Conservation (phyloP, 2,888 invertebrate species). For the Cryptocephalus primarius region DNA sequence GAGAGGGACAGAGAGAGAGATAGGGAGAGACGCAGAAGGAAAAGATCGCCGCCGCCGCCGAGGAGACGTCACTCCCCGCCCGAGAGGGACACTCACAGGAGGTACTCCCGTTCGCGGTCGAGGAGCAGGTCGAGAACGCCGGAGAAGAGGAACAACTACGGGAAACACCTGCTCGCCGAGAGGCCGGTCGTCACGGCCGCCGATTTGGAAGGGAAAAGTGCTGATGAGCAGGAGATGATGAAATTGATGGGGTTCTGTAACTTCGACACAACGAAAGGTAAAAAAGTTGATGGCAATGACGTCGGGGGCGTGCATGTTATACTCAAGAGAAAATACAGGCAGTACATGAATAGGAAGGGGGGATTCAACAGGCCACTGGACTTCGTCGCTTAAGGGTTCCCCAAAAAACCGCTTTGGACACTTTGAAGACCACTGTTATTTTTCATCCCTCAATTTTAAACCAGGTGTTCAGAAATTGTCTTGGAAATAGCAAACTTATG, state of each 20-base stretch:
- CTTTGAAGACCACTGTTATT: too few relatives aligned
- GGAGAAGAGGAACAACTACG: slow-evolving; percentile 20
- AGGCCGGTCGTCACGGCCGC: slow-evolving; percentile 65
- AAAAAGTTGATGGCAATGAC: slow-evolving; percentile 90
- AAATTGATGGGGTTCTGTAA: slow-evolving; percentile 94
- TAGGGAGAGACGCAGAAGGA: slow-evolving; percentile 34
- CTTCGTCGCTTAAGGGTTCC: slow-evolving; percentile 64
- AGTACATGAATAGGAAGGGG: slow-evolving; percentile 99
- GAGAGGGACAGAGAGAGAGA: slow-evolving; percentile 39
- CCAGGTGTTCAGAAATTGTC: too few relatives aligned
- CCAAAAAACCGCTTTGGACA: too few relatives aligned
- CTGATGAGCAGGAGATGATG: slow-evolving; percentile 91
- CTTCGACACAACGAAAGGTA: slow-evolving; percentile 93
- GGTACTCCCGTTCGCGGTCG: slow-evolving; percentile 31
- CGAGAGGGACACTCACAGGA: slow-evolving; percentile 35
- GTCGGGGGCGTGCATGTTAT: slow-evolving; percentile 93
- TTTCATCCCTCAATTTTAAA: too few relatives aligned
- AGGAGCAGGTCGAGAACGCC: slow-evolving; percentile 29
- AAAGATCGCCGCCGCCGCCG: slow-evolving; percentile 34
- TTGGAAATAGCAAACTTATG: too few relatives aligned
- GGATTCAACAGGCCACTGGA: slow-evolving; percentile 97
- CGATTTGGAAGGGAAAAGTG: slow-evolving; percentile 80
- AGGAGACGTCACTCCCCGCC: slow-evolving; percentile 34
- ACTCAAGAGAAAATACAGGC: slow-evolving; percentile 90
- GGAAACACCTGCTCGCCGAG: slow-evolving; percentile 34